Evolutionary conservation across 2,113 vertebrate species (phyloP).

Genomic region (Aegithalos caudatus): DNA sequence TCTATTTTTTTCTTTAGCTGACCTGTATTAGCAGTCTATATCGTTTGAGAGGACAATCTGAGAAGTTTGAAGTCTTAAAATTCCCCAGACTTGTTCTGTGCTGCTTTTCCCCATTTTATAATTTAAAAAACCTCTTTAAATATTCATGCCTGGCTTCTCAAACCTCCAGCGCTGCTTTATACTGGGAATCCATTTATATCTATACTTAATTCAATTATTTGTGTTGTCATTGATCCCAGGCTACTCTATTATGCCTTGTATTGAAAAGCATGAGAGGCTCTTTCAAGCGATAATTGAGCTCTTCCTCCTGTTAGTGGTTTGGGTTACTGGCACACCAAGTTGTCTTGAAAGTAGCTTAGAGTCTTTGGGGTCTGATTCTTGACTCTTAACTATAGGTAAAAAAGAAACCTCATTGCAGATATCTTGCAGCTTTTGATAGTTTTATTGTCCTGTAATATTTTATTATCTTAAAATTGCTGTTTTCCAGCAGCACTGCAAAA

Average conservation of each 20-base stretch:
- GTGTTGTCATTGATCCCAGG: background rate
- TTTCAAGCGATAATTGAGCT: background rate
- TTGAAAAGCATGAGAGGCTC: background rate
- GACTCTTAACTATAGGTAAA: background rate
- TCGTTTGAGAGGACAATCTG: background rate
- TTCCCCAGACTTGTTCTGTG: background rate
- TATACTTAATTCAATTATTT: conserved; percentile 15
- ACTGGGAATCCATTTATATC: conserved; percentile 9
- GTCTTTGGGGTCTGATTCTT: background rate
- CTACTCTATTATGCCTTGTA: background rate
- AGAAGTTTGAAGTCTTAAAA: background rate
- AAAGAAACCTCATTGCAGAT: background rate
- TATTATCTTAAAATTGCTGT: background rate
- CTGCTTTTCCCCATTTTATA: background rate
- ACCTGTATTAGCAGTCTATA: background rate
- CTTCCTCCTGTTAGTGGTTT: background rate
- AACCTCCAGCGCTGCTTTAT: background rate
- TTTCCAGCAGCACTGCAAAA: background rate
- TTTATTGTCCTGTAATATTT: background rate
- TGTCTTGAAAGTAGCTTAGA: background rate
- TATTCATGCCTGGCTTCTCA: conserved; percentile 32
- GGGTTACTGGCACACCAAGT: background rate
- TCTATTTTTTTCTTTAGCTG: background rate
- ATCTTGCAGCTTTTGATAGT: background rate
- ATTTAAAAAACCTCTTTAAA: conserved; percentile 20